Evolutionary conservation across 2,888 invertebrate species (phyloP), one percentile per base, ranked within the genome.

Genomic region (Epirrita christyi): DNA sequence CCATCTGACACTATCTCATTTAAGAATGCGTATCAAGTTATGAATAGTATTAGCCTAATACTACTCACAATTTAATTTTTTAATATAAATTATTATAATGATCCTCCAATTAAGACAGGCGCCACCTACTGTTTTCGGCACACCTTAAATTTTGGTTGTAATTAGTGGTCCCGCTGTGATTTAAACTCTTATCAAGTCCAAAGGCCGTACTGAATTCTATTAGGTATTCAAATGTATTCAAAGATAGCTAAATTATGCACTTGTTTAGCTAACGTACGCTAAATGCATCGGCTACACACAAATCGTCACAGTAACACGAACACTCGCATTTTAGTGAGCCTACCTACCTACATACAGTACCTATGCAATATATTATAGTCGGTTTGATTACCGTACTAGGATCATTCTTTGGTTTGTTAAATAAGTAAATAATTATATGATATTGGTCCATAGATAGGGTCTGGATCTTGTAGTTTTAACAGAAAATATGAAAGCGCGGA

Each of bases 101-200:
- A 71, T 68, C 63, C 51, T 68, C 63, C 75, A 77, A 75, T 77
- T 47, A 72, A 68, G 68, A 73, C 70, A 73, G 68, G 46, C 61
- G 61, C 77, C 78, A 71, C 77, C 78, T 70, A 79, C 78, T 76
- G 78, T 67, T 65, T 48, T 61, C 45, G 50, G 45, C 59, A 63
- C 65, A 61, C 61, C 59, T 63, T 75, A 69, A 73, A 64, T 65
- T 71, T 69, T 71, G 62, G 60, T 61, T 50, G 59, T 64, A 63
- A 61, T 64, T 63, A 64, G 59, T 46, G 13, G 37, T 65, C 78
- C 76, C 70, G 75, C 74, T 73, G 75, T 58, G 78, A 65, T 70
- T 65, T 61, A 70, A 62, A 48, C 48, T 53, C 47, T 56, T 52
- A 54, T 49, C 57, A 32, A 29, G 46, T 49, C 41, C 54, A 58